Evolutionary conservation across 2,888 invertebrate species (phyloP).

Genomic region (Eupithecia subfuscata): DNA sequence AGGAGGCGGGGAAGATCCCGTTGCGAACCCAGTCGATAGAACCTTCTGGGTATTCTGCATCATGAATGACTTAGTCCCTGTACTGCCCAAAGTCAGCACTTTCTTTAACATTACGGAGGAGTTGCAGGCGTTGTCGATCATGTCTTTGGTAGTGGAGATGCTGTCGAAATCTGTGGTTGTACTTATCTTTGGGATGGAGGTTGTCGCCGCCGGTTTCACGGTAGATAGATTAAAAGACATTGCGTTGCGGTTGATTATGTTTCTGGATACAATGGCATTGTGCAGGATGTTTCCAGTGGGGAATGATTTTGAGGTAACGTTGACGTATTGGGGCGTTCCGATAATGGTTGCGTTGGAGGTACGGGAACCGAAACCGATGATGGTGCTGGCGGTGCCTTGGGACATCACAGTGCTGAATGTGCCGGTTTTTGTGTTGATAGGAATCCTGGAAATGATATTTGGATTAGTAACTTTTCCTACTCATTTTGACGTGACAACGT

Average conservation of each 20-base stretch:
- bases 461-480: not conserved
- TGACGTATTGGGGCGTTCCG: constrained; percentile 77
- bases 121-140: constrained; percentile 81
- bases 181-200: constrained; percentile 67
- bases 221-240: constrained; percentile 73
- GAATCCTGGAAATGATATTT: constrained; percentile 59
- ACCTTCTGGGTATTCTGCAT: constrained; percentile 82
- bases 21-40: constrained; percentile 76
- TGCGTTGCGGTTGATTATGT: constrained; percentile 72
- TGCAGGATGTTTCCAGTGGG: constrained; percentile 81
- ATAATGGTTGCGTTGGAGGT: constrained; percentile 72
- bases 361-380: constrained; percentile 77
- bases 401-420: constrained; percentile 80
- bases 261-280: constrained; percentile 79
- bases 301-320: constrained; percentile 77
- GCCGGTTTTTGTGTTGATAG: constrained; percentile 74
- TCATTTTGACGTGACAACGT: too few species aligned
- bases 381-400: constrained; percentile 77
- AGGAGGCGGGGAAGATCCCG: constrained; percentile 74
- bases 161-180: constrained; percentile 72
- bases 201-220: constrained; percentile 64
- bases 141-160: constrained; percentile 79
- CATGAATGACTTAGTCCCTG: constrained; percentile 79
- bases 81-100: constrained; percentile 77
- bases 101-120: constrained; percentile 82